Base-by-base conservation (phyloP, 1,140 invertebrate species). In the Lasaia peninsularis region DNA sequence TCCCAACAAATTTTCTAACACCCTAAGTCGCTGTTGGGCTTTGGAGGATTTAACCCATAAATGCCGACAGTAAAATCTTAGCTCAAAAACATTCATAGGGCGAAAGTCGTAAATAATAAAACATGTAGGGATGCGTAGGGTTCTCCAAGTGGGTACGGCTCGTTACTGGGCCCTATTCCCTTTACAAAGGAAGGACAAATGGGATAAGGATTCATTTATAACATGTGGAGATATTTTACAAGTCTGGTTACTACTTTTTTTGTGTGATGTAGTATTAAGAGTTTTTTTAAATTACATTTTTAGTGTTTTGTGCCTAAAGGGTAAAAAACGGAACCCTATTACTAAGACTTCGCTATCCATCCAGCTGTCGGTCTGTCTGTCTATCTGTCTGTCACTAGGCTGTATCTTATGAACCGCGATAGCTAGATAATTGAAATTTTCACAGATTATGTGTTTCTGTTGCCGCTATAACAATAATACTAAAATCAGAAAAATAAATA, bases 21-120 rank as follows among this genome's bases (percentile, higher is more conserved):
- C 50, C 44, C 14, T 9, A 63, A 62, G 64, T 68, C 57, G 37
- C 58, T 35, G 18, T 21, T n/a, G 18, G 20, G 40, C 18, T 48
- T 11, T 20, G 4, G 58, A 52, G 52, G 55, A 57, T 78, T 79
- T 71, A 71, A 55, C 81, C 76, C 80, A 80, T 84, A 80, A 87
- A 85, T 85, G 55, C 62, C 56, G 56, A 75, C 80, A 83, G 78
- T 87, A 85, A 83, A 87, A 85, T 87, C 81, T 87, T 83, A 85
- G 80, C 76, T 73, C 73, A 81, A 86, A 82, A 82, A 86, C 80
- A 82, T 78, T 71, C 40, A 48, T 82, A 76, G 58, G 62, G 62
- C 58, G 78, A 75, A 76, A 62, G 69, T 78, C 81, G 79, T 87
- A 85, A 85, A 87, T 85, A 83, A 87, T 87, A 85, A 82, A 85